Percentiles rank a stretch among this genome's conserved stretches.
Conservation (phyloP, 2,888 invertebrate genomes). For the Dichetophora obliterata region DNA sequence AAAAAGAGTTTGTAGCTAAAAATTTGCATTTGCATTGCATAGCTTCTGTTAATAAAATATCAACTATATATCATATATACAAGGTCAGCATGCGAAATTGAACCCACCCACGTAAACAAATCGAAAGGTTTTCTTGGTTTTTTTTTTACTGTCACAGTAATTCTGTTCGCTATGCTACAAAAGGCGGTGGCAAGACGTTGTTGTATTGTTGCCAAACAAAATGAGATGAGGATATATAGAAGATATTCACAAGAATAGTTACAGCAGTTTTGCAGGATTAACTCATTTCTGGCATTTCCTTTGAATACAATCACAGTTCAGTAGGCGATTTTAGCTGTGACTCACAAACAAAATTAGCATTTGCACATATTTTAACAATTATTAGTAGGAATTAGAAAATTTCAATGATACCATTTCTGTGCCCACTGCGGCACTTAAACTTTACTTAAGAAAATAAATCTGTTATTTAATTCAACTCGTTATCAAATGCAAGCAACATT, state of each 20-base stretch:
- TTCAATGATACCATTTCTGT: too few species aligned
- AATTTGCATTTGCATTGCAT: too few species aligned
- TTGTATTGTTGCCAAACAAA: neutral
- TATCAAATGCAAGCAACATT: neutral
- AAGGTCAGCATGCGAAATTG: neutral
- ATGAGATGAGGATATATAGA: neutral
- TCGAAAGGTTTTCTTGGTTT: neutral
- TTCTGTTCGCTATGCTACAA: neutral
- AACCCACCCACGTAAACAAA: conserved; percentile 5
- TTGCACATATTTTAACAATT: neutral
- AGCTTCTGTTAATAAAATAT: conserved; percentile 1
- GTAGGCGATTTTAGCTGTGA: neutral
- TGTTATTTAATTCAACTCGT: too few species aligned
- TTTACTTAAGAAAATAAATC: too few species aligned
- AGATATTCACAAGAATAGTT: neutral
- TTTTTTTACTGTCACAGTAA: neutral
- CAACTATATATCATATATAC: neutral
- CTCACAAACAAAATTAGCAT: neutral
- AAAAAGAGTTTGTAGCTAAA: too few species aligned
- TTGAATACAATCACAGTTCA: neutral
- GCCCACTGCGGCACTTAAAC: too few species aligned
- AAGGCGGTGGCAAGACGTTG: neutral
- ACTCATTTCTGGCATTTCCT: neutral
- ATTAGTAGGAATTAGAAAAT: too few species aligned
- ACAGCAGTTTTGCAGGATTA: neutral